A percentile compares a stretch with the other conserved stretches of the same genome.
Evolutionary conservation across 2,113 vertebrate genomes (phyloP).

Genomic region (Himantopus leucocephalus): DNA sequence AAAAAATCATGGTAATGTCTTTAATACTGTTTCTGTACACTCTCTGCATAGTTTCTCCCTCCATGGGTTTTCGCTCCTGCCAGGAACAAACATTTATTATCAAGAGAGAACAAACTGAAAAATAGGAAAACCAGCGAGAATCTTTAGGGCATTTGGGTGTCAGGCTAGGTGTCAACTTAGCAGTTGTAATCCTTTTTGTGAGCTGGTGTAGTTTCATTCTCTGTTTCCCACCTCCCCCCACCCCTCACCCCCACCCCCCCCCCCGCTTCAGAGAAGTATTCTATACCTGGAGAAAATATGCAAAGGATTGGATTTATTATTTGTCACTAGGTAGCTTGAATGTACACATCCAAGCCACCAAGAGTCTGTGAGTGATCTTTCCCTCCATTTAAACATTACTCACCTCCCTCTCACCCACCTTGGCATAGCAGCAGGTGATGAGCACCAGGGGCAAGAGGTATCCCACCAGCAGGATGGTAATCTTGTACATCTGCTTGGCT

Average conservation of each 20-base stretch:
- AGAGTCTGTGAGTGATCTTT: neutral
- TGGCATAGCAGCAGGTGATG: constrained; percentile 85
- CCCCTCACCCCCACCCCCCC: neutral
- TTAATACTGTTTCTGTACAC: neutral
- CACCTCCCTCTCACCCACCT: constrained; percentile 62
- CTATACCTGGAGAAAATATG: neutral
- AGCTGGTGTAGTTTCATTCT: neutral
- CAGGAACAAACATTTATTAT: neutral
- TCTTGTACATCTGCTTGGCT: constrained; percentile 74
- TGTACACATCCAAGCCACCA: neutral
- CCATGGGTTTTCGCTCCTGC: neutral
- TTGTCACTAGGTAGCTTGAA: neutral
- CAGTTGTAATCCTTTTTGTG: neutral
- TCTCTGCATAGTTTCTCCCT: neutral
- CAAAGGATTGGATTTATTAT: neutral
- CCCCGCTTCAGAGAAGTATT: neutral
- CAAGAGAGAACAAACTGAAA: neutral
- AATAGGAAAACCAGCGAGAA: neutral
- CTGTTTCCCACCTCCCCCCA: neutral
- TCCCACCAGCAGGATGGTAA: constrained; percentile 77
- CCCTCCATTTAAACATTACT: neutral
- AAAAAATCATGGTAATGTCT: neutral
- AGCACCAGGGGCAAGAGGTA: constrained; percentile 83
- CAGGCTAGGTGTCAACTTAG: neutral
- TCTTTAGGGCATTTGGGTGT: neutral